Conservation (phyloP, 92 coral and sea anemone species). For the Ricordea florida region DNA sequence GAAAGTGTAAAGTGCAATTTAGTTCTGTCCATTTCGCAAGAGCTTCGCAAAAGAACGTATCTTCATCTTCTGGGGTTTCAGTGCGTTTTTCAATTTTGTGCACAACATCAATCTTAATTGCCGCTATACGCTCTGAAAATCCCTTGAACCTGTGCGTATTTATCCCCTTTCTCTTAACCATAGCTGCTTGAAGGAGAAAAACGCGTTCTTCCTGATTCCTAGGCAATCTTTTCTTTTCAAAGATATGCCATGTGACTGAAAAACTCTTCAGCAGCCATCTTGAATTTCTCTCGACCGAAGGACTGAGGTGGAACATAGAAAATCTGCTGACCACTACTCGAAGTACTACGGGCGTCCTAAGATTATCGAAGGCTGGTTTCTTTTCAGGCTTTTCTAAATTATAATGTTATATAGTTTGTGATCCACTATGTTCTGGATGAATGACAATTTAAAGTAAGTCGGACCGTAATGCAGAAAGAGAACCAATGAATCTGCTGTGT, state of each 20-base stretch:
- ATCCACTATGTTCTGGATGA: too few species aligned
- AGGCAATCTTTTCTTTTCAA: neutral
- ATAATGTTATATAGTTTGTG: too few species aligned
- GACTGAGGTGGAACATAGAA: neutral
- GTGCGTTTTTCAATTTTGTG: slow-evolving; percentile 82
- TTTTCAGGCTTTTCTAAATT: too few species aligned
- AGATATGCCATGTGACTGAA: neutral
- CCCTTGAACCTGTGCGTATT: slow-evolving; percentile 90
- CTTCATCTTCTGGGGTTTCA: slow-evolving; percentile 85
- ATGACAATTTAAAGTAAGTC: too few species aligned
- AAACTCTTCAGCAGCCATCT: neutral
- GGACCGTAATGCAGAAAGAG: too few species aligned
- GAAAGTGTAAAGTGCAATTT: slow-evolving; percentile 92
- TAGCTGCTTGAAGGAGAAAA: neutral
- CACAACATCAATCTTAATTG: slow-evolving; percentile 80
- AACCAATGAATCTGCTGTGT: too few species aligned
- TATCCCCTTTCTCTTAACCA: slow-evolving; percentile 75
- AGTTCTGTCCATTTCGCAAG: slow-evolving; percentile 86
- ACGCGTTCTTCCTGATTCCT: too few species aligned
- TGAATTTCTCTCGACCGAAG: neutral
- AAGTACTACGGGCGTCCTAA: too few species aligned
- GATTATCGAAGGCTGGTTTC: too few species aligned
- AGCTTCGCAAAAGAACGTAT: slow-evolving; percentile 86
- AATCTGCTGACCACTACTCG: too few species aligned
- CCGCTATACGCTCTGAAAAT: slow-evolving; percentile 89